Base-by-base conservation (phyloP, 2,888 invertebrate species). In the Brachylomia viminalis region DNA sequence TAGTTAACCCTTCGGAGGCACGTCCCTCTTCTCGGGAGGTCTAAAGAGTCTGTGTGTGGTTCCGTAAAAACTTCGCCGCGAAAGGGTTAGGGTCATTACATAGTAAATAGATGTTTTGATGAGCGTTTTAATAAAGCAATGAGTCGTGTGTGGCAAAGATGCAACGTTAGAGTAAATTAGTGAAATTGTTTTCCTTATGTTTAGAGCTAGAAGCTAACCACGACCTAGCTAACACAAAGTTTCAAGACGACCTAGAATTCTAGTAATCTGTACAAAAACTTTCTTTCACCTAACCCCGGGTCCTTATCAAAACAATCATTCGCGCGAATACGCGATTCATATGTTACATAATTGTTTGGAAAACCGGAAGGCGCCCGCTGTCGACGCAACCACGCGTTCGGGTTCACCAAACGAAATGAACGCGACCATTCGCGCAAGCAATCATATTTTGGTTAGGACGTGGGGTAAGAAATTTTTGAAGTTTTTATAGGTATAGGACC, bases 1-100 rank as follows among this genome's bases (percentile, higher is more conserved):
- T 87, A 87, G 80, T 86, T 77, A 85, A 77, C 62, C 82, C 75
- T 73, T 65, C 42, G 68, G 68, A 86, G 84, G 85, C 86, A 87
- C 85, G 87, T 83, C 77, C 72, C 82, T 79, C 75, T 76, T 69
- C 87, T 80, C 79, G 75, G 88, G 87, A 86, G 88, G 88, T 88
- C 88, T 66, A 64, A 65, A 45, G 62, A 58, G 75, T 82, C 77
- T 77, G 86, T 86, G 88, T 88, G 88, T 88, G 87, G 88, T 82
- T 86, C 76, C 67, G 66, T 83, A 86, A 87, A 83, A 87, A 88
- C 83, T 47, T 56, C 62, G 75, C 73, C 58, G 79, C 66, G 30
- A 75, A 72, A 72, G 74, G 69, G 68, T 87, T 79, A 82, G 77
- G 88, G 73, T 69, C 72, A 72, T 73, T 67, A 62, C 74, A 76